phyloP scores from a whole-genome alignment of 1,140 invertebrate genomes.

The Drosophila obscura region DNA sequence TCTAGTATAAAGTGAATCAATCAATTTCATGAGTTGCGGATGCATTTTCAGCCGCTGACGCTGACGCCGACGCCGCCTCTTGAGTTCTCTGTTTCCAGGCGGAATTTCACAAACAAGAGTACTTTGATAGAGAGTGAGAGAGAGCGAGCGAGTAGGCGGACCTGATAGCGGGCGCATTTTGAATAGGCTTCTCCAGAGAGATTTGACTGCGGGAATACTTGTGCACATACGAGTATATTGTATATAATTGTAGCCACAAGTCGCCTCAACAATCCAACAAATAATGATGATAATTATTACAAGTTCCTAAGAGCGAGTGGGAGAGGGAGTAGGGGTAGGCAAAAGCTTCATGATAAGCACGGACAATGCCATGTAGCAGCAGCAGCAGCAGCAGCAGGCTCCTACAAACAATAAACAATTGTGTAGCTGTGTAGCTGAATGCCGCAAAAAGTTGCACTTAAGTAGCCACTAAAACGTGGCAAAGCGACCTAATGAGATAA shows the following conservation, averaged over 20 bases:
- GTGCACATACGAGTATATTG: not conserved
- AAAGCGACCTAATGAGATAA: conserved; percentile 61
- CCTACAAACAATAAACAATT: conserved; percentile 62
- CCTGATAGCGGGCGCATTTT: conserved; percentile 40
- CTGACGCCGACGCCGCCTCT: conserved; percentile 5
- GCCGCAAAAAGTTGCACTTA: conserved; percentile 53
- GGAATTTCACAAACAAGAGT: conserved; percentile 27
- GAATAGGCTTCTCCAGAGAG: conserved; percentile 50
- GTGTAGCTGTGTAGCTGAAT: conserved; percentile 10
- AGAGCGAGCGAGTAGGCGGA: conserved; percentile 19
- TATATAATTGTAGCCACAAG: conserved; percentile 18
- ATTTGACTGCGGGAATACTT: not conserved
- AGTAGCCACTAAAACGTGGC: conserved; percentile 63
- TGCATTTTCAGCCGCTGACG: conserved; percentile 15
- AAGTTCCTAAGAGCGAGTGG: conserved; percentile 6
- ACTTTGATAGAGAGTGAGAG: conserved; percentile 38
- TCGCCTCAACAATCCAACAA: conserved; percentile 5
- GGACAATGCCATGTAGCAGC: conserved; percentile 49
- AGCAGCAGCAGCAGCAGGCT: too few relatives aligned
- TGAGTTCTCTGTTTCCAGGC: conserved; percentile 27
- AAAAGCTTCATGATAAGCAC: conserved; percentile 43
- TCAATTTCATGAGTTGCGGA: conserved; percentile 32
- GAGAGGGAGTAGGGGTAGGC: not conserved
- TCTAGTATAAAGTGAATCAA: conserved; percentile 1
- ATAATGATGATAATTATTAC: conserved; percentile 44